phyloP scores from a whole-genome alignment of 2,888 invertebrate genomes.

The Lithophane leautieri region DNA sequence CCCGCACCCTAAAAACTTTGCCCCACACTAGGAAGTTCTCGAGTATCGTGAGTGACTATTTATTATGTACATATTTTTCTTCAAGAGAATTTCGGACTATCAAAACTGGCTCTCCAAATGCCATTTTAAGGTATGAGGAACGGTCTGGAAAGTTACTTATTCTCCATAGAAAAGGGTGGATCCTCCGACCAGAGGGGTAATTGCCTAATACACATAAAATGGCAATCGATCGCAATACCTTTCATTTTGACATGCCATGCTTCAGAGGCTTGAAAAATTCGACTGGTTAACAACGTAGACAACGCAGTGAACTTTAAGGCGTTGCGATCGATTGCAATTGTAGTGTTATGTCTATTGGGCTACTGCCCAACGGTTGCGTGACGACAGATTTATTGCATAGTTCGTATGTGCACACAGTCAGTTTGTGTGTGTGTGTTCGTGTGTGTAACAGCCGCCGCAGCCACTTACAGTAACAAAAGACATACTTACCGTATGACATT shows the following conservation, averaged over 20 bases:
- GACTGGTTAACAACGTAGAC: neutral
- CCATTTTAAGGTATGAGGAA: neutral
- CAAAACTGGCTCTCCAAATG: neutral
- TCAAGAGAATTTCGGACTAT: neutral
- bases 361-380: neutral
- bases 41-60: neutral
- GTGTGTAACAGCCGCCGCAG: neutral
- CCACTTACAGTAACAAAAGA: neutral
- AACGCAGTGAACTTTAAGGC: no score
- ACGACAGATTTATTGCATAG: neutral
- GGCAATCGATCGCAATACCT: neutral
- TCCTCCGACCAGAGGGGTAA: neutral
- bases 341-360: neutral
- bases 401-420: no score
- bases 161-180: no score
- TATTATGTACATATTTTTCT: neutral
- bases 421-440: no score
- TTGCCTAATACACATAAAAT: neutral
- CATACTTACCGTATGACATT: conserved; percentile 75
- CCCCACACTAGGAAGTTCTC: neutral
- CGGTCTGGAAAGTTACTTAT: neutral
- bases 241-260: neutral
- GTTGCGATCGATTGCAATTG: neutral
- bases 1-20: neutral
- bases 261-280: neutral